Base-by-base conservation (phyloP, 2,888 invertebrate species). In the Lypha dubia region DNA sequence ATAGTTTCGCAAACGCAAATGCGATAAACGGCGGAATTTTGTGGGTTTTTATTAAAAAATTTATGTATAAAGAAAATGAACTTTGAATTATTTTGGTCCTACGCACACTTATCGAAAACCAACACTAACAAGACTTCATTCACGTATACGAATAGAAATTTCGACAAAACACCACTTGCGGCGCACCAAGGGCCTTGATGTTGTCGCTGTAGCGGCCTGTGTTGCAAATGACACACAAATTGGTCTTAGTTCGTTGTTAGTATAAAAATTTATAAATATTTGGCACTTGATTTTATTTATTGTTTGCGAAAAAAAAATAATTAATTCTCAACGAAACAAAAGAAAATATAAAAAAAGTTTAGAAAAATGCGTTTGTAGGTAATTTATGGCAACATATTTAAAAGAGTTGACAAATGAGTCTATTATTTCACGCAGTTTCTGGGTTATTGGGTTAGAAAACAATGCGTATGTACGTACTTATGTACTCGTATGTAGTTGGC, bases 11-110 rank as follows among this genome's bases (percentile, higher is more conserved):
- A 79, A 87, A 79, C 86, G 81, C 77, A 83, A 87, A 83, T 74
- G 83, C 84, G 83, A 87, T 83, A 83, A 81, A 84, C 81, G 86
- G 86, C 86, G 86, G 85, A 87, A 87, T 87, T 86, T 87, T 87
- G 83, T 86, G 81, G 76, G 74, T 71, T 85, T 84, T 84, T 77
- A 62, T 60, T 80, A 44, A 60, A 79, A 68, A 79, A 73, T 63
- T 49, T 67, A 46, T 49, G 63, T 80, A 62, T 67, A 65, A 74
- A 79, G 53, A 49, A 79, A 68, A 79, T 75, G 65, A 71, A 28
- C 41, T 71, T 56, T 32, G 60, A n/a, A 4, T 49, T 62, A 6
- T 58, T 67, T 76, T 70, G 46, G 53, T 46, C 60, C 38, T 70
- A 32, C 13, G 8, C 15, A 20, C 38, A 13, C 58, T 67, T 60